Base-by-base conservation (phyloP, 2,888 invertebrate genomes). In the Melipona bicolor region DNA sequence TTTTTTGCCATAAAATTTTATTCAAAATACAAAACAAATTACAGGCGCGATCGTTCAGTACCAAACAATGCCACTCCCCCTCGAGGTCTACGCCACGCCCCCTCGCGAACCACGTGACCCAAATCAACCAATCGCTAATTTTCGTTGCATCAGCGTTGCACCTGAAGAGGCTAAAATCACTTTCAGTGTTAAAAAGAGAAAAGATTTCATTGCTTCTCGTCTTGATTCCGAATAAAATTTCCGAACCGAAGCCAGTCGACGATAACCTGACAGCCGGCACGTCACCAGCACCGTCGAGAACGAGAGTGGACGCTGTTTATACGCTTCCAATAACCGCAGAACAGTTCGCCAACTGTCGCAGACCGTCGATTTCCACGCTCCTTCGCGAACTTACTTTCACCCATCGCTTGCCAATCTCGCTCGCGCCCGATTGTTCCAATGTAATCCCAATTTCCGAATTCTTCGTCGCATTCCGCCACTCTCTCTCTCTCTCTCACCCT, bases 341-440 rank as follows among this genome's bases (percentile, higher is more conserved):
- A 91, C 88, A 90, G 90, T 92, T 92, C 1, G 90, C 90, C 91
- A 92, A 92, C 91, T 92, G 92, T 91, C 89, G 89, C 89, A 87
- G 87, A 43, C 88, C 89, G 88, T 91, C 91, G 90, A 90, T 91
- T 91, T 92, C 86, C 87, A 84, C 88, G 84, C 84, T 83, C 85
- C 86, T 56, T 77, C 87, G 85, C 86, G 85, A 90, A 91, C 90
- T 91, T 89, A 88, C 91, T 88, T 89, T 88, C 85, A 80, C 79
- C 78, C 85, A 80, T 77, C 78, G 70, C 83, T 86, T 83, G 87
- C 79, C 83, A 84, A 84, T 86, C 87, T 72, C 79, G 73, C 78
- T 62, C 36, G 43, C 56, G 15, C 24, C 9, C 67, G 65, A 76
- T 84, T 79, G 83, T 69, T 79, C 84, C 77, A 70, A 59, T 81